These are phyloP conservation scores for Ceratina australensis DNA, from an alignment of 1,140 invertebrate genomes.

Conservation along the genomic window DNA sequence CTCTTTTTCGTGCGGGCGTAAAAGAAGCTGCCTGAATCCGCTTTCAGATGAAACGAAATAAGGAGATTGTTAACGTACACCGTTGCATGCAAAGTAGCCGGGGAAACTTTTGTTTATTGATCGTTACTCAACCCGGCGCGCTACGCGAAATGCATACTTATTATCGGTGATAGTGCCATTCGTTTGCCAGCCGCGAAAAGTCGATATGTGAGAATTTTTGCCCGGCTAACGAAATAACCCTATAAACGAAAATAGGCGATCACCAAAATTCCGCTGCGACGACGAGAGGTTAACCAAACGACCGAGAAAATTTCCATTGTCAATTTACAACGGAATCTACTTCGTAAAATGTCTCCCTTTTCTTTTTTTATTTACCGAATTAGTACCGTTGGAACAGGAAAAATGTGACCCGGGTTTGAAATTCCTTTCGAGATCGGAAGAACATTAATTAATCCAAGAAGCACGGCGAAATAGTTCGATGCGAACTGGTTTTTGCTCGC, in stretches of 20 bases:
- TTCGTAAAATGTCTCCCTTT: too few relatives aligned
- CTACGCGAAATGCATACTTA: constrained; percentile 14
- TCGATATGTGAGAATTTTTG: constrained; percentile 24
- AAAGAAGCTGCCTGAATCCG: not conserved
- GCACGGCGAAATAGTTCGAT: not conserved
- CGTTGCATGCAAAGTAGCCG: constrained; percentile 4
- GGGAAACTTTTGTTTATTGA: constrained; percentile 31
- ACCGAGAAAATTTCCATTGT: not conserved
- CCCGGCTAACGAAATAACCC: not conserved
- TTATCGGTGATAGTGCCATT: not conserved
- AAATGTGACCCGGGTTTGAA: too few relatives aligned
- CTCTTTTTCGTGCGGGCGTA: not conserved
- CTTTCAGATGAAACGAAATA: not conserved
- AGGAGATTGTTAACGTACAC: constrained; percentile 27
- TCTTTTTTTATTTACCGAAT: too few relatives aligned
- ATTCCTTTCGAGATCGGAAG: too few relatives aligned
- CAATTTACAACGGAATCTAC: too few relatives aligned
- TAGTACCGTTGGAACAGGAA: too few relatives aligned
- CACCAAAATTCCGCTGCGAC: not conserved
- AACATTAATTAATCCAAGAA: not conserved
- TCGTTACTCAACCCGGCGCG: constrained; percentile 7
- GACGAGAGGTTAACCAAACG: not conserved
- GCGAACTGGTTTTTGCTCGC: not conserved
- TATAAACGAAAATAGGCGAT: constrained; percentile 1
- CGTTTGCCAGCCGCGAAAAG: constrained; percentile 1